Conservation (phyloP, 2,888 invertebrate species). For the Tetragonula carbonaria region DNA sequence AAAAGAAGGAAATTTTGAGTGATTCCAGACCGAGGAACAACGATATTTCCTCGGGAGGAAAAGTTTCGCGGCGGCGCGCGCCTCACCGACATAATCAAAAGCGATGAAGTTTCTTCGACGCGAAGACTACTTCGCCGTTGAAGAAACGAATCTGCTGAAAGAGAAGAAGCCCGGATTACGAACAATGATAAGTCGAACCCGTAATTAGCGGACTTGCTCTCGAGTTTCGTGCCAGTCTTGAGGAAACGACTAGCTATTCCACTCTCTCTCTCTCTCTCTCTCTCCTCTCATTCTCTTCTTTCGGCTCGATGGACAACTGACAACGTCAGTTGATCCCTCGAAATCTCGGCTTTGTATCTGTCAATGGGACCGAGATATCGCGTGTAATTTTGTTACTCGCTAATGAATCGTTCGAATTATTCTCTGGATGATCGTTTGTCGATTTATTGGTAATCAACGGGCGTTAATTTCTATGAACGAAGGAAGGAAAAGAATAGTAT, state of each 20-base stretch:
- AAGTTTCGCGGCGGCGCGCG: conserved; percentile 13
- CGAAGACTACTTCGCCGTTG: not conserved
- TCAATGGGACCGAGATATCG: not conserved
- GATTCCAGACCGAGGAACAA: not conserved
- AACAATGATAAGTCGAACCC: conserved; percentile 49
- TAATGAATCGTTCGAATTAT: too few relatives aligned
- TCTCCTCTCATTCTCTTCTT: not conserved
- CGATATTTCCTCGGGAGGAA: conserved; percentile 11
- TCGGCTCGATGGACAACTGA: not conserved
- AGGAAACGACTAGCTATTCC: not conserved
- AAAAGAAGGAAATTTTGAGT: not conserved
- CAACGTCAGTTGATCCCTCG: too few relatives aligned
- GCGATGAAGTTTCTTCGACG: conserved; percentile 6
- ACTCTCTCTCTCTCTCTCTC: not conserved
- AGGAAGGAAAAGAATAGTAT: too few relatives aligned
- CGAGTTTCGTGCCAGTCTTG: conserved; percentile 3
- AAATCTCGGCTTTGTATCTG: not conserved
- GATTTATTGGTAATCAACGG: too few relatives aligned
- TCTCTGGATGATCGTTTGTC: too few relatives aligned
- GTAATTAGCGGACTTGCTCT: conserved; percentile 47
- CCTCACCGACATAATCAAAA: conserved; percentile 21
- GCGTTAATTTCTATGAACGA: too few relatives aligned
- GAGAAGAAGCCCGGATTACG: conserved; percentile 11
- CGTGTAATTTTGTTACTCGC: too few relatives aligned
- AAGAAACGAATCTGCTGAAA: conserved; percentile 9